Conservation (phyloP, 64 coral and sea anemone species). For the Actinia tenebrosa region DNA sequence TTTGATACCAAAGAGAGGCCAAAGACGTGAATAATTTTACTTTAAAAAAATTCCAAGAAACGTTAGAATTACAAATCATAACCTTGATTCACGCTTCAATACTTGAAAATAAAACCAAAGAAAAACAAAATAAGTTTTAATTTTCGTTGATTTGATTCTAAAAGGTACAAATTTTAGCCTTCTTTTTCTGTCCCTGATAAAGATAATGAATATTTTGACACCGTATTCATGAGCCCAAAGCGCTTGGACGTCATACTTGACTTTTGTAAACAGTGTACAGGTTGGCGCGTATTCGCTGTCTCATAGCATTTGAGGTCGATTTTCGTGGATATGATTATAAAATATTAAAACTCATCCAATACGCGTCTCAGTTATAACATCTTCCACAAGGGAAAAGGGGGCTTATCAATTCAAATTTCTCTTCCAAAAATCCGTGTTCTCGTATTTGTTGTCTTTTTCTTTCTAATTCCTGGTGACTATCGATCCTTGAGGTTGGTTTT, state of each 20-base stretch:
- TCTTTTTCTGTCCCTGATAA: neutral
- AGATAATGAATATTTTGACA: neutral
- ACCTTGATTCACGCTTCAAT: neutral
- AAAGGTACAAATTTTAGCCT: neutral
- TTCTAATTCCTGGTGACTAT: neutral
- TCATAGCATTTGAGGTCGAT: neutral
- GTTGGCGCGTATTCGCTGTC: neutral
- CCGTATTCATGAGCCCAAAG: neutral
- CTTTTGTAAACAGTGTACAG: neutral
- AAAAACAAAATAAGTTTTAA: neutral
- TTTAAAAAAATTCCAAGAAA: neutral
- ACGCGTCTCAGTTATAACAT: neutral
- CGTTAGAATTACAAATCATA: neutral
- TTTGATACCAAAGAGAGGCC: neutral
- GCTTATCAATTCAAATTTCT: neutral
- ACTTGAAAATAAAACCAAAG: neutral
- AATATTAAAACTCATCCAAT: neutral
- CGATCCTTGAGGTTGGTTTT: neutral
- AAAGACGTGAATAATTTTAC: neutral
- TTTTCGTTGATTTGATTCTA: neutral
- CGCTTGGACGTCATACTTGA: neutral
- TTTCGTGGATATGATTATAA: neutral
- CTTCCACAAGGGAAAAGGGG: neutral
- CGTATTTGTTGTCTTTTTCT: neutral
- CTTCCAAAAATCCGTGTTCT: neutral